A percentile compares a stretch with the other conserved stretches of the same genome.
phyloP scores from a whole-genome alignment of 2,888 invertebrate species.

The Meghimatium bilineatum region DNA sequence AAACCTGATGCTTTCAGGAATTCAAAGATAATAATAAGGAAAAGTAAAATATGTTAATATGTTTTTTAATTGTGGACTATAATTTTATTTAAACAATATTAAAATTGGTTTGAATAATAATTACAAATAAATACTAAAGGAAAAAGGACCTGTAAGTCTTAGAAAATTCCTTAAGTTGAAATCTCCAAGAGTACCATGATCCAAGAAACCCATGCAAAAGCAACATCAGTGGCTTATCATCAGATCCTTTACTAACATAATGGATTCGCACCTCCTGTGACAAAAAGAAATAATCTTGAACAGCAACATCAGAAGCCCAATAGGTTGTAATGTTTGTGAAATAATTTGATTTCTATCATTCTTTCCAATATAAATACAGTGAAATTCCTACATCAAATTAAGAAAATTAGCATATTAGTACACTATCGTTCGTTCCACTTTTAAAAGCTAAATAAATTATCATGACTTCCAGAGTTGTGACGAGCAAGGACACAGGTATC shows the following conservation, averaged over 20 bases:
- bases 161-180: slow-evolving; percentile 83
- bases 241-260: slow-evolving; percentile 84
- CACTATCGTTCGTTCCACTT: neutral
- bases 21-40: no score
- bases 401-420: no score
- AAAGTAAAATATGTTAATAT: no score
- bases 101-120: no score
- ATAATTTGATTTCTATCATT: no score
- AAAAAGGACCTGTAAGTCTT: slow-evolving; percentile 69
- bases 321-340: neutral
- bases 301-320: neutral
- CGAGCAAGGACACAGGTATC: slow-evolving; percentile 78
- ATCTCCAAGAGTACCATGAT: slow-evolving; percentile 87
- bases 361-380: no score
- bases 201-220: slow-evolving; percentile 88
- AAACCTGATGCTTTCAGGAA: no score
- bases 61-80: no score
- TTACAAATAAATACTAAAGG: neutral
- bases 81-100: no score
- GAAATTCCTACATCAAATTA: no score
- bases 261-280: slow-evolving; percentile 84
- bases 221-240: slow-evolving; percentile 83
- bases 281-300: neutral
- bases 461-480: slow-evolving; percentile 72
- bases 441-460: slow-evolving; percentile 49